Conservation (phyloP, 2,888 invertebrate species). For the Oligia strigilis region DNA sequence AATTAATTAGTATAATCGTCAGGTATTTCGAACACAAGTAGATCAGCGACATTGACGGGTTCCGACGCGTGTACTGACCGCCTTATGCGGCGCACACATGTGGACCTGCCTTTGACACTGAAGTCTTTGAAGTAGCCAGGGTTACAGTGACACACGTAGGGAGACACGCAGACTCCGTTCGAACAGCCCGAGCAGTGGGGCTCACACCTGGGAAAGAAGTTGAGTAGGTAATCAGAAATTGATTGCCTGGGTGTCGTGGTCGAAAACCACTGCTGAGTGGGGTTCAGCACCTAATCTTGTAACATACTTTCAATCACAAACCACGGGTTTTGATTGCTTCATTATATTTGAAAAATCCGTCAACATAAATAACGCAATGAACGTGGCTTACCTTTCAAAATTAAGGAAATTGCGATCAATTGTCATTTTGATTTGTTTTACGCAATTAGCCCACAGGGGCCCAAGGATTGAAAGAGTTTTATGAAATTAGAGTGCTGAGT, state of each 20-base stretch:
- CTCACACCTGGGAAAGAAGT: constrained; percentile 84
- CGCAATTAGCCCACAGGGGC: too few species aligned
- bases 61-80: constrained; percentile 70
- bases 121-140: constrained; percentile 92
- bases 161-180: constrained; percentile 93
- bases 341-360: not conserved
- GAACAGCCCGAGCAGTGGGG: constrained; percentile 93
- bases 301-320: too few species aligned
- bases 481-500: not conserved
- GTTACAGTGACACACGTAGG: constrained; percentile 94
- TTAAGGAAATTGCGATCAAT: not conserved
- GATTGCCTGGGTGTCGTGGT: not conserved
- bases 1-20: constrained; percentile 46
- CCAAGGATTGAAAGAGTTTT: not conserved
- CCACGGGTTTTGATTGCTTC: not conserved
- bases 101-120: constrained; percentile 91
- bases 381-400: not conserved
- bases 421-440: not conserved
- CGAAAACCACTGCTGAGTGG: not conserved
- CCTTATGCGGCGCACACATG: constrained; percentile 90
- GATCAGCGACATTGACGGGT: constrained; percentile 61
- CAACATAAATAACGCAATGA: not conserved
- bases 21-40: constrained; percentile 72
- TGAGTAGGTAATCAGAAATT: not conserved
- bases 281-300: not conserved